Percentiles rank a stretch among this genome's conserved stretches.
phyloP scores from a whole-genome alignment of 2,797 vertebrate species.

The Echiichthys vipera region DNA sequence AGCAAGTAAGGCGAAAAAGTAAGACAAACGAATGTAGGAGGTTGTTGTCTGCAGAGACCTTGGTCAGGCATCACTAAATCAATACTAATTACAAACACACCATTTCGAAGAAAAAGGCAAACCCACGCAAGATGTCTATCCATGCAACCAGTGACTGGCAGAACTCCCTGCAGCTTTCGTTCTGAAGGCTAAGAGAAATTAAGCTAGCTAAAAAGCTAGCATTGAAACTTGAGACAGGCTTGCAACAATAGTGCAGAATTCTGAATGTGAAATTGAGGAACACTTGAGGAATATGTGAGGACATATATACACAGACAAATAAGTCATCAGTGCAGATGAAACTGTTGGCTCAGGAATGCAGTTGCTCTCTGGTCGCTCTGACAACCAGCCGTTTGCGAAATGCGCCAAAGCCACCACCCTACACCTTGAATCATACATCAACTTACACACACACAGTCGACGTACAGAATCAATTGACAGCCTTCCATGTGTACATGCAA shows the following conservation, averaged over 20 bases:
- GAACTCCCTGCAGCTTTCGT: constrained; percentile 25
- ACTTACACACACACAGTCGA: constrained; percentile 21
- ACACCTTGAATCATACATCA: constrained; percentile 62
- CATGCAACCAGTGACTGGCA: constrained; percentile 43
- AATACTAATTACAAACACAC: constrained; percentile 66
- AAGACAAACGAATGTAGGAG: constrained; percentile 18
- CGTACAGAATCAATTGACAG: constrained; percentile 33
- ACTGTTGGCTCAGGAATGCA: constrained; percentile 64
- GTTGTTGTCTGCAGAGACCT: constrained; percentile 28
- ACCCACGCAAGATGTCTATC: constrained; percentile 36
- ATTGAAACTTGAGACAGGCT: constrained; percentile 45
- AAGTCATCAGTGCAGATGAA: constrained; percentile 39
- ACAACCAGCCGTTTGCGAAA: constrained; percentile 67
- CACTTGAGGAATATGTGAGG: constrained; percentile 5
- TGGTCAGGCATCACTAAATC: constrained; percentile 68
- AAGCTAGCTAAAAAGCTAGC: constrained; percentile 22
- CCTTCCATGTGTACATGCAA: background rate
- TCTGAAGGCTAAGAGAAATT: constrained; percentile 45
- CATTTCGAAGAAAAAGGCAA: constrained; percentile 31
- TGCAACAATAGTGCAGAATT: constrained; percentile 29
- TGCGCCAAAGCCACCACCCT: constrained; percentile 79
- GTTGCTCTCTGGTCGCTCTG: constrained; percentile 55
- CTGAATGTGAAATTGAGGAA: background rate
- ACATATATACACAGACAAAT: constrained; percentile 1
- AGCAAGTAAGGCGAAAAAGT: too few relatives aligned